phyloP scores from a whole-genome alignment of 1,140 invertebrate genomes.

The Temnothorax curvispinosus region DNA sequence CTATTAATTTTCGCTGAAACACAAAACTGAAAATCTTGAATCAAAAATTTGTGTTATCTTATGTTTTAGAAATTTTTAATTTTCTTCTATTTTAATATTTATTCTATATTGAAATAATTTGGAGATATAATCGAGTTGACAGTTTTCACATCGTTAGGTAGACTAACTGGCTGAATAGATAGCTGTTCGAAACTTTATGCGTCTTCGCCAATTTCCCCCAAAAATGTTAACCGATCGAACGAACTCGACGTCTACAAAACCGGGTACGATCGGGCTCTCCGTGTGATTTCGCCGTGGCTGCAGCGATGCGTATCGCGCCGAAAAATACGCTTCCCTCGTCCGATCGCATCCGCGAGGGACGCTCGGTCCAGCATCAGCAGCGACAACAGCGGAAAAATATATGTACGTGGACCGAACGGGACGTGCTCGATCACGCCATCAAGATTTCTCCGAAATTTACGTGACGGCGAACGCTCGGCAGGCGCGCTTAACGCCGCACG shows the following conservation, averaged over 20 bases:
- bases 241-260: slow-evolving; percentile 9
- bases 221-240: slow-evolving; percentile 28
- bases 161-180: not conserved
- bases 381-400: slow-evolving; percentile 32
- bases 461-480: slow-evolving; percentile 12
- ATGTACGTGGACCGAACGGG: not conserved
- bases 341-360: not conserved
- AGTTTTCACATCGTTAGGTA: not conserved
- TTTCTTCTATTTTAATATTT: not conserved
- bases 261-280: not conserved
- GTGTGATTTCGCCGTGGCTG: not conserved
- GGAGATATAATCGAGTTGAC: not conserved
- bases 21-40: not conserved
- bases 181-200: slow-evolving; percentile 16
- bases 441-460: slow-evolving; percentile 38
- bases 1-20: not conserved
- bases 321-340: slow-evolving; percentile 1
- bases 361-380: not conserved
- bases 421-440: slow-evolving; percentile 38
- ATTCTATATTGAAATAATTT: not conserved
- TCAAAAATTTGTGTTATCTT: not conserved
- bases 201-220: not conserved
- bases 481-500: slow-evolving; percentile 16
- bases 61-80: not conserved
- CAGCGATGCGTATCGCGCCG: slow-evolving; percentile 35